phyloP scores from a whole-genome alignment of 1,140 invertebrate species.

The Plodia interpunctella region DNA sequence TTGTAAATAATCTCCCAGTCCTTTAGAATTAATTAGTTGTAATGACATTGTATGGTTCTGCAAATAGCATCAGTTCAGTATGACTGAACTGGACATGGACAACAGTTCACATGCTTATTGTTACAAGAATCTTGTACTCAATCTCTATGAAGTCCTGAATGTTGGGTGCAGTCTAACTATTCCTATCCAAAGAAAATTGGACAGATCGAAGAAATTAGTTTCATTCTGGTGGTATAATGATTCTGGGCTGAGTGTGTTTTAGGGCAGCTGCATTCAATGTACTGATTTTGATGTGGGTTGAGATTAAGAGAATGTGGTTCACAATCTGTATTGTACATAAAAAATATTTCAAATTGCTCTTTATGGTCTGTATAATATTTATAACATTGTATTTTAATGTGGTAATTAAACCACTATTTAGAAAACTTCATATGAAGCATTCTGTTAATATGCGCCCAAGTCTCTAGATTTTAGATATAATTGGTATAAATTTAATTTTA shows the following conservation, averaged over 20 bases:
- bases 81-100: neutral
- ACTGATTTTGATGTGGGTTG: too few species aligned
- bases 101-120: neutral
- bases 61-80: neutral
- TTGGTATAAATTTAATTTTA: neutral
- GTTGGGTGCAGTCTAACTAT: too few species aligned
- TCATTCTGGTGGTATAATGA: too few species aligned
- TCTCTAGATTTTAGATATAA: neutral
- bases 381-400: neutral
- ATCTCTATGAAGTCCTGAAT: neutral
- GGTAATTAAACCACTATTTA: neutral
- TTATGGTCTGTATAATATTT: too few species aligned
- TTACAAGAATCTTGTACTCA: neutral
- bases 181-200: too few species aligned
- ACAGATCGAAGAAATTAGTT: too few species aligned
- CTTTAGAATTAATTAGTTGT: constrained; percentile 1
- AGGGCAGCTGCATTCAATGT: too few species aligned
- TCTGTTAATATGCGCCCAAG: neutral
- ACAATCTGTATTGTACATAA: too few species aligned
- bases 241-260: too few species aligned
- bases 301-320: too few species aligned
- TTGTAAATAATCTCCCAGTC: constrained; percentile 1
- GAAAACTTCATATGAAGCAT: neutral
- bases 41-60: neutral
- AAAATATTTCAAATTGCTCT: too few species aligned